These are phyloP conservation scores for Rhinoderma darwinii DNA, from an alignment of 2,113 vertebrate species.

Conservation along the genomic window DNA sequence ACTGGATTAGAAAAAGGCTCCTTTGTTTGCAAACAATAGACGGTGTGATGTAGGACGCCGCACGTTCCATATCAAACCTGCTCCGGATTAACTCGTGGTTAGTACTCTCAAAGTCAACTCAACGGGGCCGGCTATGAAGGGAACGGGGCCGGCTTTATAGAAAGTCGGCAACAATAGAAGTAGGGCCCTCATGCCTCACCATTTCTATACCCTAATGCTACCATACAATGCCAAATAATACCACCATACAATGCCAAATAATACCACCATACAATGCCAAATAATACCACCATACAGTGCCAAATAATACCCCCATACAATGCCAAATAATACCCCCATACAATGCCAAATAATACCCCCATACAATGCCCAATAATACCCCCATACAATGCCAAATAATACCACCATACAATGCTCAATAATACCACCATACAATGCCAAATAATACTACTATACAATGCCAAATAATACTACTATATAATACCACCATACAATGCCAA, in stretches of 20 bases:
- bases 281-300: neutral
- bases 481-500: neutral
- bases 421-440: no score
- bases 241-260: no score
- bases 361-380: neutral
- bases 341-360: no score
- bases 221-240: no score
- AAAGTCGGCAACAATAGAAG: neutral
- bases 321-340: neutral
- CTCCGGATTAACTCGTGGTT: neutral
- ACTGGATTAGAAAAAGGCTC: conserved; percentile 16
- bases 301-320: neutral
- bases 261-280: neutral
- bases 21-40: conserved; percentile 49
- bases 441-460: neutral
- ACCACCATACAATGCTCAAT: no score
- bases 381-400: neutral
- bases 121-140: neutral
- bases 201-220: no score
- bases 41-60: neutral
- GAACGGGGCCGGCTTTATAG: neutral
- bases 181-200: no score
- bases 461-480: no score
- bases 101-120: neutral
- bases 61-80: conserved; percentile 10